phyloP scores from a whole-genome alignment of 2,797 vertebrate genomes.

The Capromys pilorides region DNA sequence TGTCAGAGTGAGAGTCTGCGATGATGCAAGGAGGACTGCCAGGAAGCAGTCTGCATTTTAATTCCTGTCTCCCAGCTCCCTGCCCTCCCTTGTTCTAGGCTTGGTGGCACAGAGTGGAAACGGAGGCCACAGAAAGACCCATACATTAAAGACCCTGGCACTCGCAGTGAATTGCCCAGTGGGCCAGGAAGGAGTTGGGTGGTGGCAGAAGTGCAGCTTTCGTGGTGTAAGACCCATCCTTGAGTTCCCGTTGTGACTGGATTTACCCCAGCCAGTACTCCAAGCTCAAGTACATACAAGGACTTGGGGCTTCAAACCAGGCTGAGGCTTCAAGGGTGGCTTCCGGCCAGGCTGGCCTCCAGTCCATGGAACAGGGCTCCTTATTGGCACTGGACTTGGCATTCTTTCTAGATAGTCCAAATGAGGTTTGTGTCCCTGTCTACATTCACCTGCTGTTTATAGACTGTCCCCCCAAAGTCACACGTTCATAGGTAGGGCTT shows the following conservation, averaged over 20 bases:
- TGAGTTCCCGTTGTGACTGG: not conserved
- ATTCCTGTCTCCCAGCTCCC: constrained; percentile 20
- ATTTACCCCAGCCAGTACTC: not conserved
- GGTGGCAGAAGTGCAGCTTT: not conserved
- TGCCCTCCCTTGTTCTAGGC: constrained; percentile 45
- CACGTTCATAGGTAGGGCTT: not conserved
- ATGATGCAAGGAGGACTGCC: not conserved
- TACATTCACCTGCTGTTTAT: not conserved
- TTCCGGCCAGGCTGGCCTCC: not conserved
- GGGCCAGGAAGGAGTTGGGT: not conserved
- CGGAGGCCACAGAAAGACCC: constrained; percentile 39
- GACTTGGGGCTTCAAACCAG: not conserved
- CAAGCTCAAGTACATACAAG: not conserved
- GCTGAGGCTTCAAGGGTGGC: not conserved
- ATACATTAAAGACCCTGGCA: constrained; percentile 56
- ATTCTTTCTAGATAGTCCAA: rapidly evolving
- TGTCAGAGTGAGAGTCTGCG: not conserved
- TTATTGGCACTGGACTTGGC: no score
- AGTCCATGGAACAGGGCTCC: not conserved
- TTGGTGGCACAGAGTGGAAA: constrained; percentile 18
- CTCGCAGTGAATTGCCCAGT: constrained; percentile 28
- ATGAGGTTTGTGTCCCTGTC: not conserved
- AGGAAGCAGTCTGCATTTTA: not conserved
- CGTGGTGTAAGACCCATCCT: rapidly evolving
- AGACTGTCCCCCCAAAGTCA: not conserved